Evolutionary conservation across 2,113 vertebrate genomes (phyloP).

Genomic region (Callorhinus ursinus): DNA sequence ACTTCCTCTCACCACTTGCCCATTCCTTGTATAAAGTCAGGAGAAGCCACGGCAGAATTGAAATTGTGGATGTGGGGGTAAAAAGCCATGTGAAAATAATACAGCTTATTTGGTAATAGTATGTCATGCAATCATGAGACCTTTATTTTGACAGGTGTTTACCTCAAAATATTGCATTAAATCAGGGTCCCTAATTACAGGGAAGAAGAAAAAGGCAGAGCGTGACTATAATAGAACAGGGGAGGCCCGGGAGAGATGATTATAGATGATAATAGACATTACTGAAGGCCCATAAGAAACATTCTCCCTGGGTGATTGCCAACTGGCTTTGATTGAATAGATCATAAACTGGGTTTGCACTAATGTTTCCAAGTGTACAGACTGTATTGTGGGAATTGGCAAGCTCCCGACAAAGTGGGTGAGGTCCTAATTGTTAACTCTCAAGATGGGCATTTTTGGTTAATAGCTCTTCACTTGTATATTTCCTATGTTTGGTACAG

Average conservation of each 20-base stretch:
- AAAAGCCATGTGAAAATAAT: not conserved
- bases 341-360: conserved; percentile 50
- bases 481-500: not conserved
- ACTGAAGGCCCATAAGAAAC: conserved; percentile 44
- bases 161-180: conserved; percentile 41
- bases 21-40: not conserved
- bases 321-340: conserved; percentile 66
- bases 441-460: conserved; percentile 20
- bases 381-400: conserved; percentile 56
- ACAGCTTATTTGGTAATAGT: not conserved
- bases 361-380: conserved; percentile 60
- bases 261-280: conserved; percentile 58
- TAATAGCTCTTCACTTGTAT: not conserved
- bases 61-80: not conserved
- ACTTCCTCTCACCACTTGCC: not conserved
- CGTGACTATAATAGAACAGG: not conserved
- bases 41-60: not conserved
- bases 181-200: conserved; percentile 52
- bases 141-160: conserved; percentile 62
- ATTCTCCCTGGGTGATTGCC: conserved; percentile 60
- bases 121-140: not conserved
- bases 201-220: conserved; percentile 29
- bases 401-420: conserved; percentile 13
- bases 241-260: conserved; percentile 48
- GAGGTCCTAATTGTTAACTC: conserved; percentile 53